Conservation (phyloP, 2,113 vertebrate species). For the Gymnobelideus leadbeateri region DNA sequence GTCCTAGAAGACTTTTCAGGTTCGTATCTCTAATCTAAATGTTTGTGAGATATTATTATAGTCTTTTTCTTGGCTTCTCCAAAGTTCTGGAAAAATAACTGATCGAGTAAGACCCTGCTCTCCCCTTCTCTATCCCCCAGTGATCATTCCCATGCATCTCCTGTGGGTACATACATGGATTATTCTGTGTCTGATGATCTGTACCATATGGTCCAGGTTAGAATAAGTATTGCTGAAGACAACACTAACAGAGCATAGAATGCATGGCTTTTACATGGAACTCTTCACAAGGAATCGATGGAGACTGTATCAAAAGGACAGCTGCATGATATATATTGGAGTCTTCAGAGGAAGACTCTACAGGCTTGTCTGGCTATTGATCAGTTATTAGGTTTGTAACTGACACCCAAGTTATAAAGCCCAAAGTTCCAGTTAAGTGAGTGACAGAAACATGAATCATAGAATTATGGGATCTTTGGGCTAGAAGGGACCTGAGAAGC, state of each 20-base stretch:
- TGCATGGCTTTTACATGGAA: not conserved
- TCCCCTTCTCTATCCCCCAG: not conserved
- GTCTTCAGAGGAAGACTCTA: not conserved
- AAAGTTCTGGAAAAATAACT: not conserved
- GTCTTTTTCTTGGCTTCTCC: not conserved
- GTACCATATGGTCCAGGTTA: not conserved
- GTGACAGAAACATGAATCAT: not conserved
- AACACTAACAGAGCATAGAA: not conserved
- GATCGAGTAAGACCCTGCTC: not conserved
- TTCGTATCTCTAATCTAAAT: not conserved
- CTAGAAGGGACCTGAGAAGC: not conserved
- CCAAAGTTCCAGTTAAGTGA: not conserved
- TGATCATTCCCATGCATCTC: not conserved
- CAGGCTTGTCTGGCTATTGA: not conserved
- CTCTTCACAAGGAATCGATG: not conserved
- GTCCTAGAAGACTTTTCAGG: not conserved
- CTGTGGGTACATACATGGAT: not conserved
- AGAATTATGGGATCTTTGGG: not conserved
- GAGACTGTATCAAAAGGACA: not conserved
- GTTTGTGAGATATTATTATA: not conserved
- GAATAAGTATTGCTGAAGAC: conserved; percentile 4
- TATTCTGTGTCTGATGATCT: not conserved
- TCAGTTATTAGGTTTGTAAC: not conserved
- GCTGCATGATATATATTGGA: not conserved
- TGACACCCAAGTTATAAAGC: not conserved